Evolutionary conservation across 2,797 vertebrate species (phyloP), one percentile per base, ranked within the genome.

Genomic region (Gallinago nigripennis): DNA sequence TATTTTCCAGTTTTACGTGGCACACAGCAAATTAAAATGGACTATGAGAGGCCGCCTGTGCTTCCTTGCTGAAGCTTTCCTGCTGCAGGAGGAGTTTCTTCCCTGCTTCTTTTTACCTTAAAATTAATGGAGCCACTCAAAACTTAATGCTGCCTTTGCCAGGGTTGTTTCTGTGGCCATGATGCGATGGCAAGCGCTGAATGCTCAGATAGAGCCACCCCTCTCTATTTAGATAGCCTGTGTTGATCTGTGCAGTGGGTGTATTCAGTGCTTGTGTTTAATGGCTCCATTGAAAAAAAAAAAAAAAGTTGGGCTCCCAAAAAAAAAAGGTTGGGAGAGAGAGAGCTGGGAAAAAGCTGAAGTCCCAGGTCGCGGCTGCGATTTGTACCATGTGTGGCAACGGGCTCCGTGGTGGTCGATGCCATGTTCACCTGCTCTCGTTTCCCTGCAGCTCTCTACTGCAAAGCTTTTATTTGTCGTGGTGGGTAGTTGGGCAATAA

Each of bases 151-250:
- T 83, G 57, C 3, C 28, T 56, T 56, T 78, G 37, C 31, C 4
- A 1, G 31, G 24, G 17, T 11, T 51, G 82, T 57, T 82, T 56
- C 39, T 2, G 2, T 2, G 5, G 60, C 31, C 25, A 20, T 3
- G 9, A 28, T 6, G 24, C 4, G 8, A 37, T 20, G 35, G 56
- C 21, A 17, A 58, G 41, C 2, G 0, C 53, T 12, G 41, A 41
- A 25, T 0, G 28, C 10, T 30, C 28, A 2, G 30, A 7, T 53
- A 16, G 63, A 66, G 64, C 46, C 1, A 1, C 23, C 27, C 3
- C 14, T 37, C 30, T 6, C 0, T 45, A 20, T 45, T 14, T 8
- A 4, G 35, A 30, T 18, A 28, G 33, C 50, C 30, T 45, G 12
- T 37, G 31, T 24, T 31, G 15, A 28, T 4, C 46, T 5, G 1